Evolutionary conservation across 1,140 invertebrate species (phyloP), one percentile per base, ranked within the genome.

Genomic region (Dreissena rostriformis): DNA sequence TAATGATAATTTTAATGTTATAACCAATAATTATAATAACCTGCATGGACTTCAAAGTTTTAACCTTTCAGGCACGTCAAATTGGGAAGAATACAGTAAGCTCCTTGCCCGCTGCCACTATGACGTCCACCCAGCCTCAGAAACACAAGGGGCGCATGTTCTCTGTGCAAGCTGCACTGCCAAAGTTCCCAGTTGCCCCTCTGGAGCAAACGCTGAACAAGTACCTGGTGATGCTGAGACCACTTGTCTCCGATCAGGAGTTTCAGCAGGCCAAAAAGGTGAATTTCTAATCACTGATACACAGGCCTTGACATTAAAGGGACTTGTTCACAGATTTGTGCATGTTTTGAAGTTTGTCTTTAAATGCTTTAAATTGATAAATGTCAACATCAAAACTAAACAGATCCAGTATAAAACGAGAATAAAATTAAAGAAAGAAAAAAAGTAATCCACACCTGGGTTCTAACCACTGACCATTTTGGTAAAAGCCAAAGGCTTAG

Each of bases 201-300:
- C 49, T 84, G n/a, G 65, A 84, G n/a, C 82, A 84, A 51, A 84
- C 82, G 24, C 24, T 84, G 52, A 22, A 84, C n/a, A 84, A 76
- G 51, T 84, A 84, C 49, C 57, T 84, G 26, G 17, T 39, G 24
- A 71, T 66, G 11, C n/a, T 75, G 12, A 17, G 68, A 55, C 82
- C 82, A 51, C 22, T 84, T 11, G 49, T 84, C 1, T 24, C 73
- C 14, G 82, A 84, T 17, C 72, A 77, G 10, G 73, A 84, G 29
- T 84, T 70, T 52, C 61, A 49, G 24, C 52, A 84, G 19, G 76
- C 82, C 26, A 55, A 77, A 72, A 70, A 72, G 82, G 82, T 84
- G 49, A 1, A 68, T 39, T 39, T 39, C 39, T 39, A 39, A 39
- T 39, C 39, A 39, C 39, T 39, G 39, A 39, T 39, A 39, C 39